Evolutionary conservation across 2,113 vertebrate genomes (phyloP), one percentile per base, ranked within the genome.

Genomic region (Hippocampus mohnikei): DNA sequence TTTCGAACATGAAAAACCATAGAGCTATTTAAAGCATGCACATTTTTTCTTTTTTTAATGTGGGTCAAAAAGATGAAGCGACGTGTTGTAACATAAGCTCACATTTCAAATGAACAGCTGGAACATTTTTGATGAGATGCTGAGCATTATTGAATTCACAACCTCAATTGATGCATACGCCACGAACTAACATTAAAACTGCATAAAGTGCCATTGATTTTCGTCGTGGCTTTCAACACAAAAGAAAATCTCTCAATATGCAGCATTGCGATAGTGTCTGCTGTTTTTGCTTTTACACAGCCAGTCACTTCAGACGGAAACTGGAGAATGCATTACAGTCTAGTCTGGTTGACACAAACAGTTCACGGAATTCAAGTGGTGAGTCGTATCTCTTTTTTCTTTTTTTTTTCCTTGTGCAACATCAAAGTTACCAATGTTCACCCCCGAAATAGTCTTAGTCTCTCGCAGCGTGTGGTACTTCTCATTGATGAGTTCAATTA

Each of bases 291-390:
- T 46, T 88, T 90, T 87, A 84, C 91, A 96, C 92, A 98, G 97
- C 95, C 92, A 95, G 91, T 68, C 92, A 93, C 74, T 97, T 95
- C 89, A 94, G 92, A 86, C 93, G 94, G 81, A 95, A 96, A 91
- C 87, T 95, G 79, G 96, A 99, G 89, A 88, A 92, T 81, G 96
- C 95, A 87, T 81, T 84, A 63, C 95, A 95, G 83, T 95, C 96
- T 79, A 96, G 95, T 89, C 94, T 95, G 78, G 95, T 95, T 79
- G 97, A 99, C 86, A 93, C 94, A 55, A 98, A 97, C 89, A 98
- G 94, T 91, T 98, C 95, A 2, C 96, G 97, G 71, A 97, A 98
- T 90, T 99, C 97, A 66, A 97, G 94, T 8, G 97, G 97, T 99
- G 90, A 95, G 96, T 75, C 41, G 55, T 65, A 50, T 70, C 71